phyloP scores from a whole-genome alignment of 2,113 vertebrate genomes.

The Rhea pennata region DNA sequence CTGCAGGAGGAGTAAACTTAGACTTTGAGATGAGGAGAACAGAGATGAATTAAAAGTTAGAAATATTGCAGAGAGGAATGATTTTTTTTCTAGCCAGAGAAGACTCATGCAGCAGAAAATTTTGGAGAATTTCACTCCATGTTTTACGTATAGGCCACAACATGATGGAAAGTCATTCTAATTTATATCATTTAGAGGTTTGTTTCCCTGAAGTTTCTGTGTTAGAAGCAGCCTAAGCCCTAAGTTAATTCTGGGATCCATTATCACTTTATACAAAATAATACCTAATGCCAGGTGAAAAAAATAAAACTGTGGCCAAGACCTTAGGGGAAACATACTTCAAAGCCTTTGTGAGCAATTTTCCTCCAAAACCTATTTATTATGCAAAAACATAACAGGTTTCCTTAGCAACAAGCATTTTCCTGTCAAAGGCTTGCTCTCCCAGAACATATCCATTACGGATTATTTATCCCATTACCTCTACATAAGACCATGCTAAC shows the following conservation, averaged over 20 bases:
- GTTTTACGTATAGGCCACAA: not conserved
- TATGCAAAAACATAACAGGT: not conserved
- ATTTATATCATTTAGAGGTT: not conserved
- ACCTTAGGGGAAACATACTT: not conserved
- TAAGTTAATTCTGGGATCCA: not conserved
- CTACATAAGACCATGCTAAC: not conserved
- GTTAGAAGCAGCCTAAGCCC: not conserved
- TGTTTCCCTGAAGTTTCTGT: not conserved
- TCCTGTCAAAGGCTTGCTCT: not conserved
- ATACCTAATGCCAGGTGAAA: not conserved
- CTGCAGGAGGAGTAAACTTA: not conserved
- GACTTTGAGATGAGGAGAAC: not conserved
- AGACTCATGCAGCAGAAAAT: not conserved
- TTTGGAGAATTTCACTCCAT: not conserved
- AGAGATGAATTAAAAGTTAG: not conserved
- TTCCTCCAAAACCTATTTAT: not conserved
- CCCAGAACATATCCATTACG: not conserved
- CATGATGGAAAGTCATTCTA: not conserved
- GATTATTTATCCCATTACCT: constrained; percentile 37
- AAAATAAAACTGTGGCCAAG: not conserved
- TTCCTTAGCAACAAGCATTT: constrained; percentile 15
- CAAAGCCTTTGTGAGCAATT: not conserved
- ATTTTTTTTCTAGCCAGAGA: not conserved
- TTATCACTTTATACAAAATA: not conserved
- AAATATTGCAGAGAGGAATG: not conserved